Percentiles rank a stretch among this genome's conserved stretches.
phyloP scores from a whole-genome alignment of 2,888 invertebrate genomes.

The Parascotia fuliginaria region DNA sequence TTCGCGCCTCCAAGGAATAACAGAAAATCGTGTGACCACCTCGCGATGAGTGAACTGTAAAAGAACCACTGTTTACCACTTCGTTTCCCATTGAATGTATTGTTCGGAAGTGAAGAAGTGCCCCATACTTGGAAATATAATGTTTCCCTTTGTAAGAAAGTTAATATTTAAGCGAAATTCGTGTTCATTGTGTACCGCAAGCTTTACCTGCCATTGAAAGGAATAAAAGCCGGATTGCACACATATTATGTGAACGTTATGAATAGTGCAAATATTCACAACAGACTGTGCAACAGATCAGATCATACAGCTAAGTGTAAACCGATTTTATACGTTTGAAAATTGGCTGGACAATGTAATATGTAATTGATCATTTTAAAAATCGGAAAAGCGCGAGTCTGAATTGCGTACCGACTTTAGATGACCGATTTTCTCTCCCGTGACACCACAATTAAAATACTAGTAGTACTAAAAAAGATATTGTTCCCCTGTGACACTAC shows the following conservation, averaged over 20 bases:
- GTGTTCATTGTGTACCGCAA: slow-evolving; percentile 70
- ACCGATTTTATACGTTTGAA: slow-evolving; percentile 58
- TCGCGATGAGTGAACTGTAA: slow-evolving; percentile 58
- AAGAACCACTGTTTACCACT: slow-evolving; percentile 82
- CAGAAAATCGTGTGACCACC: slow-evolving; percentile 41
- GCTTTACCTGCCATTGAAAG: slow-evolving; percentile 77
- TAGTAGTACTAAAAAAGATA: no score
- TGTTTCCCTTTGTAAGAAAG: slow-evolving; percentile 79
- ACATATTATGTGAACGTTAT: slow-evolving; percentile 64
- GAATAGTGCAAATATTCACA: slow-evolving; percentile 67
- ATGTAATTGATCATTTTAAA: slow-evolving; percentile 69
- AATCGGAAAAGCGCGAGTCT: no score
- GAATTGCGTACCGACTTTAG: no score
- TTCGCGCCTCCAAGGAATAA: slow-evolving; percentile 14
- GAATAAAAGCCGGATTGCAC: slow-evolving; percentile 72
- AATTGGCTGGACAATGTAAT: slow-evolving; percentile 73
- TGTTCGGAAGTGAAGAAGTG: slow-evolving; percentile 84
- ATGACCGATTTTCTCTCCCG: no score
- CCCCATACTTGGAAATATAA: slow-evolving; percentile 81
- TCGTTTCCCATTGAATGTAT: slow-evolving; percentile 80
- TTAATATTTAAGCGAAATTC: slow-evolving; percentile 83
- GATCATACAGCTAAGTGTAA: slow-evolving; percentile 49
- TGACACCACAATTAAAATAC: no score
- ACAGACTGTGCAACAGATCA: slow-evolving; percentile 50
- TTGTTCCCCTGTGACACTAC: no score